Evolutionary conservation across 1,140 invertebrate species (phyloP).

Genomic region (Drosophila pandora): DNA sequence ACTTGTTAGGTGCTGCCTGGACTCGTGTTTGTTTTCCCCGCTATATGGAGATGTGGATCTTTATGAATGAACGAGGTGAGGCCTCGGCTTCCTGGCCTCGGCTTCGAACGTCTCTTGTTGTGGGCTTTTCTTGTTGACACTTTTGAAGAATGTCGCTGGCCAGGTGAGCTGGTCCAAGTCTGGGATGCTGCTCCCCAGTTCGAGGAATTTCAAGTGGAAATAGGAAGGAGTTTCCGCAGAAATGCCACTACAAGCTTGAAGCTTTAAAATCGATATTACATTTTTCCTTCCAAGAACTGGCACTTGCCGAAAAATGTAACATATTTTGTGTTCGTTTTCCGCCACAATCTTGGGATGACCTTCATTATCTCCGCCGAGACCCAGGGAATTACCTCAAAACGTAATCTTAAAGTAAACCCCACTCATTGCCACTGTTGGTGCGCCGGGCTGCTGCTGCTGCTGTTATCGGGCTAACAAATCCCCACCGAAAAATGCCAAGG

Average conservation of each 20-base stretch:
- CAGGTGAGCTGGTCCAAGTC: constrained; percentile 37
- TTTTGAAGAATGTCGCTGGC: constrained; percentile 30
- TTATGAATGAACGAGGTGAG: constrained; percentile 62
- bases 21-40: constrained; percentile 26
- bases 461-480: constrained; percentile 21
- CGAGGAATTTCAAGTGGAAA: constrained; percentile 6
- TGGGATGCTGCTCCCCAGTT: constrained; percentile 6
- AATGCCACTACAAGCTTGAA: background rate
- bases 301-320: background rate
- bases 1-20: constrained; percentile 60
- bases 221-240: background rate
- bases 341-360: constrained; percentile 12
- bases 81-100: constrained; percentile 7
- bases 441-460: constrained; percentile 6
- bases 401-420: constrained; percentile 33
- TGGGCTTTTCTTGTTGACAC: constrained; percentile 47
- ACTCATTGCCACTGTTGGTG: constrained; percentile 14
- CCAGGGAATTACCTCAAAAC: background rate
- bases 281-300: background rate
- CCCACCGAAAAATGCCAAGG: constrained; percentile 46
- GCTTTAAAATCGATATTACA: no score
- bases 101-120: constrained; percentile 16
- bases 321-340: background rate
- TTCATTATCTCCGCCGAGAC: constrained; percentile 31
- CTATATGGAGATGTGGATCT: constrained; percentile 65